Percentiles rank a stretch among this genome's conserved stretches.
These are phyloP conservation scores for Esox masquinongy DNA, from an alignment of 2,797 vertebrate species.

Conservation along the genomic window DNA sequence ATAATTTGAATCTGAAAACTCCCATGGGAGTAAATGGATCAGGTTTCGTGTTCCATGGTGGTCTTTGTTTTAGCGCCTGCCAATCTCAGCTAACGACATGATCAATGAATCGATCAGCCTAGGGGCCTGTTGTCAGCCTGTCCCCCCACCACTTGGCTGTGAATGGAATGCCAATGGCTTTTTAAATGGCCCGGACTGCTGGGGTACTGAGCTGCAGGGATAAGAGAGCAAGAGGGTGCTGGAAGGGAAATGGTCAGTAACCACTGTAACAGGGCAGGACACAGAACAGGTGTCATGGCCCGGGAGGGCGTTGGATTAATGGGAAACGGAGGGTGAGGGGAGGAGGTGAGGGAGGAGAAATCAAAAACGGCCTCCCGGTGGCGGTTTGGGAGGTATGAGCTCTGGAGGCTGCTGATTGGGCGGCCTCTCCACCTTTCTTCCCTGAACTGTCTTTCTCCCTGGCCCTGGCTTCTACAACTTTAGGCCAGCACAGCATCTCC, in stretches of 20 bases:
- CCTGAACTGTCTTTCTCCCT: too few species aligned
- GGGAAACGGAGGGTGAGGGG: too few species aligned
- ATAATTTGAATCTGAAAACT: neutral
- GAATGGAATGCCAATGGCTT: slow-evolving; percentile 5
- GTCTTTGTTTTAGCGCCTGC: slow-evolving; percentile 12
- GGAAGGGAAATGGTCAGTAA: neutral
- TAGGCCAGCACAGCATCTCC: too few species aligned
- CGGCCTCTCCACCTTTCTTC: too few species aligned
- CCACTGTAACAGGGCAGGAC: neutral
- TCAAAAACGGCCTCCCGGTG: too few species aligned
- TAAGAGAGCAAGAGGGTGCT: neutral
- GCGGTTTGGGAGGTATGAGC: too few species aligned
- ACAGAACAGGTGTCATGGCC: too few species aligned
- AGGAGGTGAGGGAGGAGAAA: too few species aligned
- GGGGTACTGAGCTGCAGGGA: neutral
- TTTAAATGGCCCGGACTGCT: neutral
- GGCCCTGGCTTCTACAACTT: too few species aligned
- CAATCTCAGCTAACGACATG: slow-evolving; percentile 9
- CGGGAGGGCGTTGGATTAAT: too few species aligned
- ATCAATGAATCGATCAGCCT: slow-evolving; percentile 16
- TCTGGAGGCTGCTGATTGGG: too few species aligned
- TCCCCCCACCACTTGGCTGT: slow-evolving; percentile 3
- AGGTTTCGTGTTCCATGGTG: neutral
- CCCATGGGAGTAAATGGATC: neutral
- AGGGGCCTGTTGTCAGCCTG: neutral